These are phyloP conservation scores for Indicator maculatus DNA, from an alignment of 2,113 vertebrate species.

Conservation along the genomic window DNA sequence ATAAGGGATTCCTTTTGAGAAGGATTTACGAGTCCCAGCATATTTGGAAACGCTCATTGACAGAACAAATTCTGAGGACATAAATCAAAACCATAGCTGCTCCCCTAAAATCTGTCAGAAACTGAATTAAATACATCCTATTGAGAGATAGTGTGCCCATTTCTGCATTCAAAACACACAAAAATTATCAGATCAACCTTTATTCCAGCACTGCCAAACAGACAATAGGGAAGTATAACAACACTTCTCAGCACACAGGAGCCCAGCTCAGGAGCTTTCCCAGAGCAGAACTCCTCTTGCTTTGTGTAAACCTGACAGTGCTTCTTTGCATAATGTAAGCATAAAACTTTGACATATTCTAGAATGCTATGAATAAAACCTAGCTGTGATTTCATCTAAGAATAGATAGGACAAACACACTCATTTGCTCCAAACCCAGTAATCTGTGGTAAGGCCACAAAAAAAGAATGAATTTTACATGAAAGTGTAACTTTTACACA, in stretches of 20 bases:
- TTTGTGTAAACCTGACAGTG: not conserved
- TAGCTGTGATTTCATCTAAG: not conserved
- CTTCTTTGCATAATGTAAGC: not conserved
- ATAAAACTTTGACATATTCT: not conserved
- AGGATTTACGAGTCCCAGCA: slow-evolving; percentile 60
- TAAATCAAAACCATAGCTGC: slow-evolving; percentile 74
- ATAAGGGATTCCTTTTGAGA: slow-evolving; percentile 65
- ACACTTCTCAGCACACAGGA: not conserved
- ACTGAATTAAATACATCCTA: slow-evolving; percentile 67
- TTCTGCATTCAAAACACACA: slow-evolving; percentile 67
- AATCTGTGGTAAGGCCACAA: not conserved
- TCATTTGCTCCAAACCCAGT: not conserved
- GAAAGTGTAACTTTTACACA: not conserved
- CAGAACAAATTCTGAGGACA: slow-evolving; percentile 74
- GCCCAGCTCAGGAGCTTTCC: not conserved
- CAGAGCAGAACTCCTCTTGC: not conserved
- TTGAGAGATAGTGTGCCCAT: slow-evolving; percentile 47
- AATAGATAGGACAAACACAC: not conserved
- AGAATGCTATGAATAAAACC: not conserved
- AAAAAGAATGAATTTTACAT: not conserved
- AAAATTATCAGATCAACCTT: slow-evolving; percentile 5
- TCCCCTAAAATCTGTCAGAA: slow-evolving; percentile 74
- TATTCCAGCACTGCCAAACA: not conserved
- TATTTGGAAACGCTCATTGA: slow-evolving; percentile 70
- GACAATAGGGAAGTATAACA: not conserved